Evolutionary conservation across 2,113 vertebrate species (phyloP).

Genomic region (Prinia subflava): DNA sequence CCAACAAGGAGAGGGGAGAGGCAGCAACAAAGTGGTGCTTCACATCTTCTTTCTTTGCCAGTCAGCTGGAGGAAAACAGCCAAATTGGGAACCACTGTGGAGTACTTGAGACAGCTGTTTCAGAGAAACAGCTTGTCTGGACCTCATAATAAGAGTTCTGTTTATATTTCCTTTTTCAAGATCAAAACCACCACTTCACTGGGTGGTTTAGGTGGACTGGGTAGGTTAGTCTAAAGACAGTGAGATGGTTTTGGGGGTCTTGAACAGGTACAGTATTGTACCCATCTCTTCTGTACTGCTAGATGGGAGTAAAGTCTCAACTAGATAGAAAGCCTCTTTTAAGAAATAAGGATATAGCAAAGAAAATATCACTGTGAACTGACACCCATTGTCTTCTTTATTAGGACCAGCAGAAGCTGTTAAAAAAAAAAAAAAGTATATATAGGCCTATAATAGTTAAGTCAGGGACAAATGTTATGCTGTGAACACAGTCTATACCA

Average conservation of each 20-base stretch:
- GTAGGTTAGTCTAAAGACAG: neutral
- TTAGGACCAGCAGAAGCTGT: neutral
- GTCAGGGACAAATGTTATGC: neutral
- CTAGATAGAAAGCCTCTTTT: neutral
- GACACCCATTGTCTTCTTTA: neutral
- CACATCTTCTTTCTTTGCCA: neutral
- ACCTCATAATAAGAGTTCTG: neutral
- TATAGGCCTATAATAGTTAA: neutral
- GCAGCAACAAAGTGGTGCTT: fast-evolving
- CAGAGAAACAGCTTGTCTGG: neutral
- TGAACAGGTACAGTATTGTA: neutral
- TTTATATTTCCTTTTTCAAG: neutral
- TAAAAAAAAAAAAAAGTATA: too few relatives aligned
- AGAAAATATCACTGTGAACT: neutral
- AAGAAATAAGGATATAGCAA: neutral
- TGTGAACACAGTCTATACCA: neutral
- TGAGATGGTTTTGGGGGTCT: neutral
- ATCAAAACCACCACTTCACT: neutral
- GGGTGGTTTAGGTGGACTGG: neutral
- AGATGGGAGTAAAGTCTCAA: neutral
- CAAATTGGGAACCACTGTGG: neutral
- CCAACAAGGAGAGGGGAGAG: neutral
- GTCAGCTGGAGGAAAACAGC: neutral
- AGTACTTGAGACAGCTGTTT: neutral
- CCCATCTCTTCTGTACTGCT: neutral